Base-by-base conservation (phyloP, 2,797 vertebrate species). In the Tenualosa ilisha region DNA sequence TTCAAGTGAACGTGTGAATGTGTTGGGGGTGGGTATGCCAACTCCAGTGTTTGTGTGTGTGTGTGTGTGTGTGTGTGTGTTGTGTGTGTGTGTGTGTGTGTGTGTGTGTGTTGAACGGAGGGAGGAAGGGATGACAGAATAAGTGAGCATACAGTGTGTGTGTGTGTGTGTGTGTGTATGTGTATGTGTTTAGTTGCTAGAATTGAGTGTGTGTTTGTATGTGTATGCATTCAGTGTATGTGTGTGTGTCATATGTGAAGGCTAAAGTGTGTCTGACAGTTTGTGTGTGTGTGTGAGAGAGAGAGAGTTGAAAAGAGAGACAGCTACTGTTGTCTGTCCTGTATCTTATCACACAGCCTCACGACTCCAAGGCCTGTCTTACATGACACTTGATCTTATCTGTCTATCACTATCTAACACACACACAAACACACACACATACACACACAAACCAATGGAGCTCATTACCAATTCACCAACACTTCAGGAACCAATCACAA, bases 151-250 rank as follows among this genome's bases (percentile, higher is more conserved):
- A 56, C 8, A 54, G 56, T 22, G 20, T 46, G 72, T 49, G 72
- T 81, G 20, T 81, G 61, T 53, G 43, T 40, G 82, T 12, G n/a
- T 72, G 82, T 53, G 24, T 81, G 56, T 79, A 81, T 75, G 59
- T 31, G 31, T 31, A 31, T 31, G 31, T 31, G 31, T 31, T 31
- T 31, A 1, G 31, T 31, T 31, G 31, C 31, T 31, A 31, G 31
- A 31, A 31, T 31, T 31, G 31, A 31, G 31, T 31, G 31, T 31
- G 31, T 31, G 31, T 31, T 31, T 65, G 61, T 65, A n/a, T 65
- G 61, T 65, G 22, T n/a, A 17, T 59, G 56, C 22, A 17, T 59
- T 46, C 7, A 4, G 3, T 68, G 24, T 68, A 2, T 68, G 63
- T 63, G 61, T 63, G 22, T 46, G 46, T 1, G 46, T 68, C 8